phyloP scores from a whole-genome alignment of 92 coral and sea anemone genomes.

The Siderastrea radians region DNA sequence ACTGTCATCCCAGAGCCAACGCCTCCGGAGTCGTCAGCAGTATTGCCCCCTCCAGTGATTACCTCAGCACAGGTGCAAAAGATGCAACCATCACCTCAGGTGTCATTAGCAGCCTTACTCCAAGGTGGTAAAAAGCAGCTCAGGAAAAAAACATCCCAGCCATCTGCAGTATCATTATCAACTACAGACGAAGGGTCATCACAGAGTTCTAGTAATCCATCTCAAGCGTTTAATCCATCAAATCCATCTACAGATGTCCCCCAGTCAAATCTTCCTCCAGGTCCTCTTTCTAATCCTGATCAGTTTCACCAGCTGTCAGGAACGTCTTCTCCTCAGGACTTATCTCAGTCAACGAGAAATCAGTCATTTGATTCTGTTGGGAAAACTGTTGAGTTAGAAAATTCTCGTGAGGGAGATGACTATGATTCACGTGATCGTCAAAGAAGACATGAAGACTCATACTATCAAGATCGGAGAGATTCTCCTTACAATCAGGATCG shows the following conservation, averaged over 20 bases:
- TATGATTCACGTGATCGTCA: slow-evolving; percentile 1
- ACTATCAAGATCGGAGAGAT: slow-evolving; percentile 2
- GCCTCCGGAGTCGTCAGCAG: neutral
- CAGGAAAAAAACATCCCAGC: slow-evolving; percentile 18
- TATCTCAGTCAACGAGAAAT: neutral
- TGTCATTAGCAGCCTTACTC: slow-evolving; percentile 36
- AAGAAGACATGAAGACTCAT: neutral
- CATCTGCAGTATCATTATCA: neutral
- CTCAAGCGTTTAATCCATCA: neutral
- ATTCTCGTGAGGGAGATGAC: slow-evolving; percentile 5
- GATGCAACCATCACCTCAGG: neutral
- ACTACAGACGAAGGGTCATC: neutral
- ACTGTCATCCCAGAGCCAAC: neutral
- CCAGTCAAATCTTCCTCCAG: neutral
- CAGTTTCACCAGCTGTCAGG: neutral
- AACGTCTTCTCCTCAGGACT: neutral
- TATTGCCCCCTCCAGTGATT: neutral
- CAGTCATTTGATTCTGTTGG: slow-evolving; percentile 17
- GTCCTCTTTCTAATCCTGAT: neutral
- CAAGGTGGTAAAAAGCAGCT: slow-evolving; percentile 19
- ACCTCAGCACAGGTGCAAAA: neutral
- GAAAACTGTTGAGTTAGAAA: neutral
- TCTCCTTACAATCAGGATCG: neutral
- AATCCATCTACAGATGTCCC: neutral
- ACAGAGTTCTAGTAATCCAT: neutral